These are phyloP conservation scores for Characodon lateralis DNA, from an alignment of 2,797 vertebrate genomes.

Conservation along the genomic window DNA sequence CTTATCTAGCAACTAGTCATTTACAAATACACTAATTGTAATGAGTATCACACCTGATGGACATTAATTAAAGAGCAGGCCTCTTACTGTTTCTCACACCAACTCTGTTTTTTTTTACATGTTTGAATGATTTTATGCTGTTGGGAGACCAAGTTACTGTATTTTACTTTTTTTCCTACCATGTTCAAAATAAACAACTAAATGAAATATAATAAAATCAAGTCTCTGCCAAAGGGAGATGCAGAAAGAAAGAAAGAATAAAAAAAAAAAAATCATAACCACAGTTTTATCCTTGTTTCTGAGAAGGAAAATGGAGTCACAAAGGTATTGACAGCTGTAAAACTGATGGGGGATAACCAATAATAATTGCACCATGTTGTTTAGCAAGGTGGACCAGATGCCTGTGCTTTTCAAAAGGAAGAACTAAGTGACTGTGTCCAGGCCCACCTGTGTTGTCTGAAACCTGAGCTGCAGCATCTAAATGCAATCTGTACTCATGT, in stretches of 20 bases:
- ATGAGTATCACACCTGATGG: not conserved
- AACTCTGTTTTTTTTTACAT: not conserved
- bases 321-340: not conserved
- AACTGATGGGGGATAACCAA: not conserved
- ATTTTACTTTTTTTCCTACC: not conserved
- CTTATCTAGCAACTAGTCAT: not conserved
- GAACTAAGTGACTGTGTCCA: constrained; percentile 23
- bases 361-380: not conserved
- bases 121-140: not conserved
- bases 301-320: not conserved
- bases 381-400: constrained; percentile 14
- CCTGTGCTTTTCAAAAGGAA: constrained; percentile 38
- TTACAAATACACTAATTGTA: not conserved
- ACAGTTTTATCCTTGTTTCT: not conserved
- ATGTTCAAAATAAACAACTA: not conserved
- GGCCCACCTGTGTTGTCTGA: constrained; percentile 24
- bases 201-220: not conserved
- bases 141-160: not conserved
- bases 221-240: not conserved
- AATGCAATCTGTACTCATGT: constrained; percentile 67
- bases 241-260: not conserved
- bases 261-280: too few relatives aligned
- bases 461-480: constrained; percentile 36
- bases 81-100: not conserved
- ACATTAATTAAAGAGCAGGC: not conserved